These are phyloP conservation scores for Cryptosula pallasiana DNA, from an alignment of 2,888 invertebrate genomes.

Conservation along the genomic window DNA sequence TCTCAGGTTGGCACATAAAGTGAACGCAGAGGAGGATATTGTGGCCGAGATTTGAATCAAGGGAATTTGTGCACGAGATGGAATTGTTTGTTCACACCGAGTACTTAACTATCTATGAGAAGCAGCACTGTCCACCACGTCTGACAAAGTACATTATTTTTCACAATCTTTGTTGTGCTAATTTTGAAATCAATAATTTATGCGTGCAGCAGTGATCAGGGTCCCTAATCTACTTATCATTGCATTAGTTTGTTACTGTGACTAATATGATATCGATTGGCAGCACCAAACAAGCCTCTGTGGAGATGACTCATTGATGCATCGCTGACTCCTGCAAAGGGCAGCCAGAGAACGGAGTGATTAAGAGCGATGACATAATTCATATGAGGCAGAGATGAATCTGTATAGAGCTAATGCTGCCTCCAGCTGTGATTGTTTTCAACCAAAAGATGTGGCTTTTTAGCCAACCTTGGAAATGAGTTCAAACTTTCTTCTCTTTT, in stretches of 20 bases:
- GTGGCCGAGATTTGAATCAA: neutral
- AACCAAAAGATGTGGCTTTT: no score
- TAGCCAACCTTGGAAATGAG: no score
- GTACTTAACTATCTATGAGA: neutral
- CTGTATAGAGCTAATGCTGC: no score
- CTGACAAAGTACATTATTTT: neutral
- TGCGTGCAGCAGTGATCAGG: neutral
- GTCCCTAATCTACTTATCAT: slow-evolving; percentile 11
- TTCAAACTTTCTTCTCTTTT: no score
- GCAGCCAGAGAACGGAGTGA: no score
- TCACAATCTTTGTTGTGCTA: neutral
- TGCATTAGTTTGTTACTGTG: neutral
- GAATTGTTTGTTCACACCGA: neutral
- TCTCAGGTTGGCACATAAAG: no score
- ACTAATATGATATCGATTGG: neutral
- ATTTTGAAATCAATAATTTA: slow-evolving; percentile 8
- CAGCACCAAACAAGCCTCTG: neutral
- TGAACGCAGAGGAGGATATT: neutral
- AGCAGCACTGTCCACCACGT: neutral
- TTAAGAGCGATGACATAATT: no score
- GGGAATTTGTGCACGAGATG: neutral
- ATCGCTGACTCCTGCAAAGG: no score
- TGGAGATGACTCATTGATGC: neutral
- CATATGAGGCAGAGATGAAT: no score
- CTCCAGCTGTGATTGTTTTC: no score